Percentiles rank a stretch among this genome's conserved stretches.
Conservation (phyloP, 2,113 vertebrate genomes). For the Vicugna pacos region DNA sequence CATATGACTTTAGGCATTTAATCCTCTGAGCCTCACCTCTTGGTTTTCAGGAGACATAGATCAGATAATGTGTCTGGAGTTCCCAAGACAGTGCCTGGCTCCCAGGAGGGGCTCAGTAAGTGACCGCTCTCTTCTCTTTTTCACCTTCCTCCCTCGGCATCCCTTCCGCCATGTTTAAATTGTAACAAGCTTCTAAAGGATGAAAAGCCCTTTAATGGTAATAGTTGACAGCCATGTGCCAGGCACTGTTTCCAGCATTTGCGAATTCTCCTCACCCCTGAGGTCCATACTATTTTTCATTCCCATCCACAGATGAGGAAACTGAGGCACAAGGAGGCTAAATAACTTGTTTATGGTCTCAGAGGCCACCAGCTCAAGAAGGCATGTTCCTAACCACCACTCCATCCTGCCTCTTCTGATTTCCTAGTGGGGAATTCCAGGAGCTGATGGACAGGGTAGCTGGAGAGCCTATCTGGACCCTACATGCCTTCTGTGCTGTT, state of each 20-base stretch:
- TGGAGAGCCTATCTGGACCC: background rate
- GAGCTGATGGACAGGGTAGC: background rate
- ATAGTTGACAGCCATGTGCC: background rate
- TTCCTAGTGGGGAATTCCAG: background rate
- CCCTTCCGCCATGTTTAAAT: background rate
- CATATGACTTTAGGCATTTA: background rate
- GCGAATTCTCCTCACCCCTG: background rate
- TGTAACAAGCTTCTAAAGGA: background rate
- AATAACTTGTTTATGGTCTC: background rate
- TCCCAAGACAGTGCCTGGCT: background rate
- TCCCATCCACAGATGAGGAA: background rate
- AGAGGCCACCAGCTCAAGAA: background rate
- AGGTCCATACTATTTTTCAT: background rate
- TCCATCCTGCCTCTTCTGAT: fast-evolving
- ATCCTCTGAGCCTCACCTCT: background rate
- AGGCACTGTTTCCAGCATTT: background rate
- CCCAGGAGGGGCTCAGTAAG: background rate
- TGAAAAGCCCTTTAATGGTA: background rate
- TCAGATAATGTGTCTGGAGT: background rate
- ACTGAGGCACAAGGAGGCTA: background rate
- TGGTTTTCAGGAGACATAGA: background rate
- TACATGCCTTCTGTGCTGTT: background rate
- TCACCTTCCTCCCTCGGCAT: background rate
- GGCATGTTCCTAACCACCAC: fast-evolving
- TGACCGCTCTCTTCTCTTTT: background rate